These are phyloP conservation scores for Colaptes auratus DNA, from an alignment of 2,113 vertebrate species.

Conservation along the genomic window DNA sequence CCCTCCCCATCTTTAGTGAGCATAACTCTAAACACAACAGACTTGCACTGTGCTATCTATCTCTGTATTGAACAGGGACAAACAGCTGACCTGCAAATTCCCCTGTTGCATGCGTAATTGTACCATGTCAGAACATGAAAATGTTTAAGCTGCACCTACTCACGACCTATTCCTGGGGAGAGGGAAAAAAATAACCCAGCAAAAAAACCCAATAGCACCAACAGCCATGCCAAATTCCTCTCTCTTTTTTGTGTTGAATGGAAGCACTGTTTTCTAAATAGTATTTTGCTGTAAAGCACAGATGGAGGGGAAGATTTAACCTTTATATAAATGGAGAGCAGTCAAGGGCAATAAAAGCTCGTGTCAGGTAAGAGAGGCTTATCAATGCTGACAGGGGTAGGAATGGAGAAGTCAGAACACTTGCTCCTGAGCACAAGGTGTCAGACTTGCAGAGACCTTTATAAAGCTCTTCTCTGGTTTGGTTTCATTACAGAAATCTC, in stretches of 20 bases:
- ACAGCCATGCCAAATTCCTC: background rate
- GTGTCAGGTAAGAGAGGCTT: constrained; percentile 36
- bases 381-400: constrained; percentile 55
- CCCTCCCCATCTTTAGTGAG: accelerated
- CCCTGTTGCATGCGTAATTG: background rate
- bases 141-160: background rate
- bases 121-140: background rate
- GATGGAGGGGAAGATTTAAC: constrained; percentile 48
- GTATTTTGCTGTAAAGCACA: constrained; percentile 15
- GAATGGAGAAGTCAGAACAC: constrained; percentile 1
- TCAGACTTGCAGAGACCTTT: constrained; percentile 6
- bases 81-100: background rate
- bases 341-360: constrained; percentile 61
- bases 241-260: background rate
- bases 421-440: constrained; percentile 36
- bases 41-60: background rate
- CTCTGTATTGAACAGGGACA: background rate
- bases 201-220: background rate
- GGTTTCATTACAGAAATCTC: background rate
- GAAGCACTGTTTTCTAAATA: constrained; percentile 43
- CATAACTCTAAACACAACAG: background rate
- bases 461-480: background rate
- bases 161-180: background rate
- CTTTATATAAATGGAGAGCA: constrained; percentile 59
- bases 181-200: too few relatives aligned